These are phyloP conservation scores for Lasioglossum oenotherae DNA, from an alignment of 2,888 invertebrate species.

Conservation along the genomic window DNA sequence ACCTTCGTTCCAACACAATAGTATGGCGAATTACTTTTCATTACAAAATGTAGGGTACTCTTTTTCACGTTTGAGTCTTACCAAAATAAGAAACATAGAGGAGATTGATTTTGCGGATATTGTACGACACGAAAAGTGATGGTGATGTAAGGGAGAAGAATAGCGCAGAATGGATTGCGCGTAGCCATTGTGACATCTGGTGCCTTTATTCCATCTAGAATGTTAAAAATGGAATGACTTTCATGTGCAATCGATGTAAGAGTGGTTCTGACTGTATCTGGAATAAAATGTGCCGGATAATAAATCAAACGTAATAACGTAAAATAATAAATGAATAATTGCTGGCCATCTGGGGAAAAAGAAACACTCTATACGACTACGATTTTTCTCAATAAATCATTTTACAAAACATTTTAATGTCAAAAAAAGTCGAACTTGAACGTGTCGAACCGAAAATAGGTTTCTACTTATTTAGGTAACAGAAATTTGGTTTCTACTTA, in stretches of 20 bases:
- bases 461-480: too few relatives aligned
- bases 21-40: neutral
- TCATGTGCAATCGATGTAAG: neutral
- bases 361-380: neutral
- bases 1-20: too few relatives aligned
- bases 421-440: too few relatives aligned
- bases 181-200: slow-evolving; percentile 4
- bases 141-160: neutral
- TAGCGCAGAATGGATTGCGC: slow-evolving; percentile 8
- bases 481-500: neutral
- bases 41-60: neutral
- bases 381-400: neutral
- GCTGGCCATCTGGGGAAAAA: neutral
- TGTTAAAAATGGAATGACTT: neutral
- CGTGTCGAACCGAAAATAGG: too few relatives aligned
- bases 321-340: neutral
- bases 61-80: neutral
- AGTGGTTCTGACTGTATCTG: neutral
- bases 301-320: neutral
- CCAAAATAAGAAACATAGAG: neutral
- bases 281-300: neutral
- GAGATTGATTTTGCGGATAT: slow-evolving; percentile 4
- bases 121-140: neutral
- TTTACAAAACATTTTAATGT: neutral
- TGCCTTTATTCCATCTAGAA: neutral